These are phyloP conservation scores for Odocoileus virginianus DNA, from an alignment of 2,113 vertebrate species.

Conservation along the genomic window DNA sequence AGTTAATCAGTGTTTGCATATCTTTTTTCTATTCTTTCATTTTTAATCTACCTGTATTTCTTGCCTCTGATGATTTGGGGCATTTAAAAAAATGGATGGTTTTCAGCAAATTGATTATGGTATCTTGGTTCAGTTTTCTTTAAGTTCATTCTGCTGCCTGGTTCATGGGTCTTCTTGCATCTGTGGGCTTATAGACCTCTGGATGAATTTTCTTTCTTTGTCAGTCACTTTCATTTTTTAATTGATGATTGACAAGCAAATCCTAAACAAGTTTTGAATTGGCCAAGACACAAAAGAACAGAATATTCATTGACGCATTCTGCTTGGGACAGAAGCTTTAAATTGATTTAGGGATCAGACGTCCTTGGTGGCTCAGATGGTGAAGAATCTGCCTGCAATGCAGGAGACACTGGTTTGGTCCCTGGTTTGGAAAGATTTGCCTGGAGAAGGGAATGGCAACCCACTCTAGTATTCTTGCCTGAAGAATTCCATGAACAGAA, in stretches of 20 bases:
- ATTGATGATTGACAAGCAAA: background rate
- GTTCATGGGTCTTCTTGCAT: background rate
- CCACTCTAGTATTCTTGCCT: background rate
- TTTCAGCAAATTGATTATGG: background rate
- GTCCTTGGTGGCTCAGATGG: background rate
- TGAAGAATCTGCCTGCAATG: background rate
- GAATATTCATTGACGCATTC: background rate
- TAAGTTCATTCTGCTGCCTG: background rate
- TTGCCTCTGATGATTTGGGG: background rate
- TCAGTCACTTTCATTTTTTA: background rate
- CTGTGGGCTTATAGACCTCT: background rate
- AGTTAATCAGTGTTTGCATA: background rate
- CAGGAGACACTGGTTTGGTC: background rate
- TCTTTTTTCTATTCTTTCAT: background rate
- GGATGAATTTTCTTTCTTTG: constrained; percentile 6
- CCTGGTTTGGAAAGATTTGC: background rate
- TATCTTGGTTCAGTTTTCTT: background rate
- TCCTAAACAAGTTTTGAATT: constrained; percentile 1
- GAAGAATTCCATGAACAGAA: background rate
- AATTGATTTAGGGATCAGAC: background rate
- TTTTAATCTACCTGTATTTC: background rate
- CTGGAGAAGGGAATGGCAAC: background rate
- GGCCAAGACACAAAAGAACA: background rate
- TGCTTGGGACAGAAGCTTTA: background rate
- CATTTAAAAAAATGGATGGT: background rate